Base-by-base conservation (phyloP, 2,797 vertebrate species). In the Lithobates sylvaticus region DNA sequence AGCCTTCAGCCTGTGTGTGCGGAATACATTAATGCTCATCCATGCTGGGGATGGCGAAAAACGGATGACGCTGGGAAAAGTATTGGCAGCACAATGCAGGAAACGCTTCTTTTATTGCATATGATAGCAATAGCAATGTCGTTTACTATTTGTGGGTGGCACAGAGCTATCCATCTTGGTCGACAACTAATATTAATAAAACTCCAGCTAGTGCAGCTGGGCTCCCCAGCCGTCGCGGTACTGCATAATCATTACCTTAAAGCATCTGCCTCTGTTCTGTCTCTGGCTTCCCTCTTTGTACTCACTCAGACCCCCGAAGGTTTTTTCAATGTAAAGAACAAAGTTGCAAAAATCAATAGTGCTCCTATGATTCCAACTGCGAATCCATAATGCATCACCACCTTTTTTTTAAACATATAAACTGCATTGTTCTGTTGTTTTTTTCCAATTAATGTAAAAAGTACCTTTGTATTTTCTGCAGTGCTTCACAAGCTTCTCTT, bases 181-280 rank as follows among this genome's bases (percentile, higher is more conserved):
- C 86, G 81, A 87, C 86, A 87, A 76, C 76, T 84, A 87, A 87
- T 87, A 87, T 87, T 87, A 84, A 87, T 87, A 87, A 87, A 87
- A 87, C 75, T 71, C 81, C 81, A 79, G 81, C 86, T 76, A 80
- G 86, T 76, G 42, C 44, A 80, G 71, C 71, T 81, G 44, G 71
- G 70, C 76, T 83, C 75, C 81, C 69, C 18, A 77, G 81, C 81
- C 76, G 42, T 42, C 64, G 16, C 69, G 44, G 64, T 54, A n/a
- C 86, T 83, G 86, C 76, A 84, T 87, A 87, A 87, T 87, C 86
- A 87, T 84, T 79, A 78, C 81, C 86, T 87, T 84, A 79, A 80
- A 87, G 81, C 81, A 76, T 76, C 70, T 84, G 76, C 42, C 70
- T 39, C 34, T 70, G 26, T 84, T 87, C 76, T 64, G 64, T 80